Evolutionary conservation across 2,797 vertebrate species (phyloP).

Genomic region (Micrastur ruficollis): DNA sequence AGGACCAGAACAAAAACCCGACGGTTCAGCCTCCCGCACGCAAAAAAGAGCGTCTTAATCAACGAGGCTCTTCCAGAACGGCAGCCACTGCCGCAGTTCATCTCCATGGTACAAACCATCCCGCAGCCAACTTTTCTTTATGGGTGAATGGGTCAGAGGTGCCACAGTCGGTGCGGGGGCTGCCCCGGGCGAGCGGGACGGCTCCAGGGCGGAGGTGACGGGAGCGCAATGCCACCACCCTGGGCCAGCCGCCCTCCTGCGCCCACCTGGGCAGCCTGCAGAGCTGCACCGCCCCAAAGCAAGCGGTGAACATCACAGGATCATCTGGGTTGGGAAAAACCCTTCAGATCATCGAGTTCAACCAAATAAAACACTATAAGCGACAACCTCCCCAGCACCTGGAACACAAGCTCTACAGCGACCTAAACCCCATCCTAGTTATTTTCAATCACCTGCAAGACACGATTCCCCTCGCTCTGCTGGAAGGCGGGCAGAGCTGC

Average conservation of each 20-base stretch:
- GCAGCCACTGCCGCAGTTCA: background rate
- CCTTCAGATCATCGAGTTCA: background rate
- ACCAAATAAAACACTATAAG: background rate
- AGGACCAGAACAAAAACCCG: background rate
- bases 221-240: background rate
- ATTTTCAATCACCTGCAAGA: background rate
- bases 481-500: background rate
- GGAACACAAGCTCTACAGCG: rapidly evolving
- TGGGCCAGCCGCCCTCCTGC: background rate
- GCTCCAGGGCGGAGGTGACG: background rate
- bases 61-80: background rate
- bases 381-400: background rate
- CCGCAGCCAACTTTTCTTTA: background rate
- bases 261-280: background rate
- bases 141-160: background rate
- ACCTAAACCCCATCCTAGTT: background rate
- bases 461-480: background rate
- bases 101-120: background rate
- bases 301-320: background rate
- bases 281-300: background rate
- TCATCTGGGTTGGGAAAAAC: background rate
- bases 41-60: background rate
- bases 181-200: background rate
- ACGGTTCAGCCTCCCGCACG: rapidly evolving
- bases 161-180: background rate